phyloP scores from a whole-genome alignment of 2,797 vertebrate species.

The Enteromius paludinosus region DNA sequence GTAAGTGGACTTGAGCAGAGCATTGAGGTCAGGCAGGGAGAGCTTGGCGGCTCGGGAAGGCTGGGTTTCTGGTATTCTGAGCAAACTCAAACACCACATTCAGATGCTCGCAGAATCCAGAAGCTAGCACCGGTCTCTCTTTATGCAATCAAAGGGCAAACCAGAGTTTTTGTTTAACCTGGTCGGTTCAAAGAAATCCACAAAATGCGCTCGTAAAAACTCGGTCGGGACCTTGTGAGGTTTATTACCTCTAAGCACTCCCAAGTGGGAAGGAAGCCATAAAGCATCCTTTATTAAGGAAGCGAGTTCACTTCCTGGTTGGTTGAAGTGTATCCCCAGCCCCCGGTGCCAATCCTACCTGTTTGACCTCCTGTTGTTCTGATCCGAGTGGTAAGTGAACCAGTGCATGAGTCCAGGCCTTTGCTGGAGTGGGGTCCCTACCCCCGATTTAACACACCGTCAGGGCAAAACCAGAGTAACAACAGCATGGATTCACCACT shows the following conservation, averaged over 20 bases:
- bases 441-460: constrained; percentile 5
- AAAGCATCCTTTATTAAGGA: constrained; percentile 14
- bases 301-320: constrained; percentile 50
- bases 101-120: not conserved
- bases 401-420: constrained; percentile 57
- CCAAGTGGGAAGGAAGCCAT: constrained; percentile 19
- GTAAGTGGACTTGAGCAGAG: constrained; percentile 86
- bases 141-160: constrained; percentile 1
- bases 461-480: constrained; percentile 39
- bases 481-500: constrained; percentile 72
- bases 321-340: constrained; percentile 30
- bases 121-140: not conserved
- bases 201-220: constrained; percentile 16
- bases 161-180: constrained; percentile 17
- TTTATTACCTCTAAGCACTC: constrained; percentile 27
- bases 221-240: not conserved
- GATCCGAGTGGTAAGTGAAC: constrained; percentile 71
- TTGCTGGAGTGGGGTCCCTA: constrained; percentile 22
- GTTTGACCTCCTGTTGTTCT: constrained; percentile 70
- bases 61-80: constrained; percentile 38
- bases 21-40: constrained; percentile 71
- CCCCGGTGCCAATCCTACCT: constrained; percentile 58
- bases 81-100: constrained; percentile 35
- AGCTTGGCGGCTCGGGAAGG: constrained; percentile 55
- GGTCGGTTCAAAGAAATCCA: not conserved